Base-by-base conservation (phyloP, 1,140 invertebrate genomes). In the Popillia japonica region DNA sequence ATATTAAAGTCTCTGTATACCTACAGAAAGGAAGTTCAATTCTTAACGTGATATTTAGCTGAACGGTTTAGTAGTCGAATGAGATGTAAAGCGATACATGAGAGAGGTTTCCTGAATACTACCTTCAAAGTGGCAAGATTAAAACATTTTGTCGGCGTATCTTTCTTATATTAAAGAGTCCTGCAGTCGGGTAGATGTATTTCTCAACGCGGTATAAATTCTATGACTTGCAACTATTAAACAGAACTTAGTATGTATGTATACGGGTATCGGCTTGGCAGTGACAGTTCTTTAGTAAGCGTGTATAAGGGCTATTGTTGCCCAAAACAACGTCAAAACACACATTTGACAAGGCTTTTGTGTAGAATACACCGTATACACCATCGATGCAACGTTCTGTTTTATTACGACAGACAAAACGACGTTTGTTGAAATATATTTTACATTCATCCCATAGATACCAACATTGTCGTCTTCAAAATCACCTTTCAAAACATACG, bases 301-400 rank as follows among this genome's bases (percentile, higher is more conserved):
- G 72, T 42, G 40, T 40, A 42, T 55, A 55, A 55, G 72, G 72
- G 20, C 40, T 40, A 74, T 74, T 74, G 40, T 74, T 40, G 72
- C 72, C 40, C 11, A 74, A 74, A 74, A 74, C 72, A 74, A 74
- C 0, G 72, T 74, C 72, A 74, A 74, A 74, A 74, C 72, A 74
- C 40, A 20, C 20, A 42, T 42, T 74, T 40, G 72, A 74, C 72
- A 42, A 22, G 34, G 34, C 72, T 22, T 74, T 40, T 42, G 72
- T 74, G n/a, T 22, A 8, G 22, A 22, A 27, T 11, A 40, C 64
- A 40, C 22, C 11, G 64, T 3, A 55, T 23, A 23, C 64, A 17
- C 14, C 14, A 17, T 20, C 14, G 48, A 55, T 55, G 17, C 17
- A 55, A 17, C 17, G 48, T 55, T 55, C n/a, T 55, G 48, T 55